phyloP scores from a whole-genome alignment of 2,888 invertebrate genomes.

The Congeria kusceri region DNA sequence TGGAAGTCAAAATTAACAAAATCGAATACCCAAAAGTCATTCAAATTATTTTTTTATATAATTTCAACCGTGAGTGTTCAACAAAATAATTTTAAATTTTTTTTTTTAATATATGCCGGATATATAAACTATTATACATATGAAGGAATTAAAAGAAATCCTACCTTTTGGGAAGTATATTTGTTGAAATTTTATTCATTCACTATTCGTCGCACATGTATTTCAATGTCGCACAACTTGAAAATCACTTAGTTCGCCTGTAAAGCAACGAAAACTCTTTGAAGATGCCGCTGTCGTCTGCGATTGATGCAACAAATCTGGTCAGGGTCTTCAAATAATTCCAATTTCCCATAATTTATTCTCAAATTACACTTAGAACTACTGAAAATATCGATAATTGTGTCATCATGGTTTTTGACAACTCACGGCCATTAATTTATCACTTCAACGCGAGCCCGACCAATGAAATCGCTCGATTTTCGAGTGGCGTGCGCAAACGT shows the following conservation, averaged over 20 bases:
- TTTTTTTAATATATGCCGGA: no score
- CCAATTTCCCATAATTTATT: slow-evolving; percentile 63
- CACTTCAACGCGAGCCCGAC: background rate
- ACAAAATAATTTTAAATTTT: no score
- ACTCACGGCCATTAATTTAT: slow-evolving; percentile 3
- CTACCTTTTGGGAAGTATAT: no score
- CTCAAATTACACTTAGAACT: slow-evolving; percentile 24
- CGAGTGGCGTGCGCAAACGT: background rate
- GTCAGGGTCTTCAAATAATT: slow-evolving; percentile 42
- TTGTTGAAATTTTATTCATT: no score
- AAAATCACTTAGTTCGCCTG: background rate
- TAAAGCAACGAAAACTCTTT: slow-evolving; percentile 20
- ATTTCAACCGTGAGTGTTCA: no score
- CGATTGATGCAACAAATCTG: slow-evolving; percentile 1
- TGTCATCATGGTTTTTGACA: background rate
- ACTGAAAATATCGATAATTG: background rate
- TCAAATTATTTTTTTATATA: no score
- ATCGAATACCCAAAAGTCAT: no score
- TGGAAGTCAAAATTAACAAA: no score
- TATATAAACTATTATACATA: no score
- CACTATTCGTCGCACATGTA: no score
- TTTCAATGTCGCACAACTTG: no score
- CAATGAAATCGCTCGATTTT: background rate
- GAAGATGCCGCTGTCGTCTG: background rate
- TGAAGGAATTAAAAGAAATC: no score